Base-by-base conservation (phyloP, 2,888 invertebrate genomes). In the Phengaris arion region DNA sequence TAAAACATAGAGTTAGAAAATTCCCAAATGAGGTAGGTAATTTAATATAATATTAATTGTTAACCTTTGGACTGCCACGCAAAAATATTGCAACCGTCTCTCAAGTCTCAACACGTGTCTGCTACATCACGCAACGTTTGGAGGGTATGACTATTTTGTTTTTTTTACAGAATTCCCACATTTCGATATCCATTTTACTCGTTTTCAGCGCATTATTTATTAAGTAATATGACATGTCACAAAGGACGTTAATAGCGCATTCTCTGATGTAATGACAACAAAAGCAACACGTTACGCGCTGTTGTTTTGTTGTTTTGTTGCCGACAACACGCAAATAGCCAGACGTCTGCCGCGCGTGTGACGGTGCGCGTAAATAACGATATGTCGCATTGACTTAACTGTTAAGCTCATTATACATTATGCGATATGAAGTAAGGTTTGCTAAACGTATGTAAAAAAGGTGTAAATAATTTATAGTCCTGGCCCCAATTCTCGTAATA, bases 251-350 rank as follows among this genome's bases (percentile, higher is more conserved):
- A 57, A 75, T 48, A 69, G 69, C 57, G 69, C 69, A 69, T 75
- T 64, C 64, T 64, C 68, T 75, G 75, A 75, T 75, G 70, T 75
- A 75, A 75, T 48, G 70, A 69, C 69, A 75, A 75, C 69, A 74
- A 64, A 75, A 75, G 75, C 68, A 57, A 70, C 75, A 75, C 69
- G 69, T 75, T 55, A 70, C 69, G 55, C 55, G 54, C 46, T 68
- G 57, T 55, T 70, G 70, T 75, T 69, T 45, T 75, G 69, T 74
- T 48, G 57, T 64, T 74, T 51, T 51, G 59, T 74, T 74, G 55
- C 68, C 78, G 81, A 82, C 82, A 82, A 81, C 81, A 81, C 81
- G 78, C 79, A 81, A 83, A 82, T 82, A 82, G 81, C 83, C 79
- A 81, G 83, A 82, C 82, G 81, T 81, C 81, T 80, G 79, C 78